Conservation (phyloP, 2,888 invertebrate genomes). For the Nomada ruficornis region DNA sequence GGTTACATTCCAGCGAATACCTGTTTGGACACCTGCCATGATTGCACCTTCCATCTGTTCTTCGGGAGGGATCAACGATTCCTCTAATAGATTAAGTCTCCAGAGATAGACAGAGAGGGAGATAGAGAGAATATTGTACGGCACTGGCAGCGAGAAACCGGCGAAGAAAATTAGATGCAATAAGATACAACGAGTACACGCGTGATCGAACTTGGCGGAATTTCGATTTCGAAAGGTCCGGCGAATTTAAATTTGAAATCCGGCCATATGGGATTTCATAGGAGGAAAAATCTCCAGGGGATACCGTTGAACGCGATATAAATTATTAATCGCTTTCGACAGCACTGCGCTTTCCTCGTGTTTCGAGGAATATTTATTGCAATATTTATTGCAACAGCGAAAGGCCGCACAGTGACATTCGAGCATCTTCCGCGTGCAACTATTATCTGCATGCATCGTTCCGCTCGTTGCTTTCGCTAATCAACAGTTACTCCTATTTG, state of each 20-base stretch:
- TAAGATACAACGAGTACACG: not conserved
- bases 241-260: conserved; percentile 12
- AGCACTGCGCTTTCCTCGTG: conserved; percentile 17
- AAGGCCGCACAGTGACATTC: conserved; percentile 50
- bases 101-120: not conserved
- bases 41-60: conserved; percentile 23
- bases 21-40: conserved; percentile 29
- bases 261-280: not conserved
- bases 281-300: not conserved
- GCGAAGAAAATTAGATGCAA: not conserved
- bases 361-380: conserved; percentile 35
- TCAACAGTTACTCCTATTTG: conserved; percentile 28
- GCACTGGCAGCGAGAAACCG: not conserved
- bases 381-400: conserved; percentile 45
- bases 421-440: conserved; percentile 32
- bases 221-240: conserved; percentile 16
- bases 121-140: not conserved
- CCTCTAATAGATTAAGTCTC: not conserved
- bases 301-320: conserved; percentile 10
- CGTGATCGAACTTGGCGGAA: conserved; percentile 1
- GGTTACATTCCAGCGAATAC: conserved; percentile 58
- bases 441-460: conserved; percentile 11
- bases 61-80: conserved; percentile 31
- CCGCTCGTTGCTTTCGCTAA: conserved; percentile 48
- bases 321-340: conserved; percentile 42